A percentile compares a stretch with the other conserved stretches of the same genome.
Conservation (phyloP, 1,140 invertebrate species). For the Drosophila lowei region DNA sequence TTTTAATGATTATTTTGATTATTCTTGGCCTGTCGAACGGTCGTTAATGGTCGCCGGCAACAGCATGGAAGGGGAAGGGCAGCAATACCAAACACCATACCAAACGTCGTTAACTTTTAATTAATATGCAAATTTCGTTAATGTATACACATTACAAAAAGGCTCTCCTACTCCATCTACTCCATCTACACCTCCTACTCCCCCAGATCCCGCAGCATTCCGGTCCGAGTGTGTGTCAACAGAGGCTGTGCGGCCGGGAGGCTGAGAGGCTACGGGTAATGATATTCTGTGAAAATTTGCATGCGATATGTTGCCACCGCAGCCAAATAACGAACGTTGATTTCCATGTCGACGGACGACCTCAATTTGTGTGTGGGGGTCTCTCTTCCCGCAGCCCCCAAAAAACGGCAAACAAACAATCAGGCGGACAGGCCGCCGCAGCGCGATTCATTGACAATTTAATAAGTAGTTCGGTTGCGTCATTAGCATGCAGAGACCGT, state of each 20-base stretch:
- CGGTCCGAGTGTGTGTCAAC: conserved; percentile 22
- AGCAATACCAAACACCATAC: conserved; percentile 33
- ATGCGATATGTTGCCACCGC: conserved; percentile 37
- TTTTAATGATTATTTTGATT: too few species aligned
- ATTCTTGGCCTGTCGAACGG: too few species aligned
- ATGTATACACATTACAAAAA: conserved; percentile 55
- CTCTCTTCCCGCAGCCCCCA: too few species aligned
- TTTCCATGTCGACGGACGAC: conserved; percentile 32
- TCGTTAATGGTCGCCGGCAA: too few species aligned
- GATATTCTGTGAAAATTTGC: conserved; percentile 48
- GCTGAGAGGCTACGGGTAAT: too few species aligned
- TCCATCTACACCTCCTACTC: neutral
- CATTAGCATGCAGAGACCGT: conserved; percentile 55
- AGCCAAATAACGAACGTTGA: conserved; percentile 19
- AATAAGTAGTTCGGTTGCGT: conserved; percentile 37
- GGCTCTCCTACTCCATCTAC: neutral
- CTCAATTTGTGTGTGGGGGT: conserved; percentile 48
- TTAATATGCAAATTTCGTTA: conserved; percentile 77
- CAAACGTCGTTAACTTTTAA: conserved; percentile 69
- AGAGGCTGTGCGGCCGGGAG: too few species aligned
- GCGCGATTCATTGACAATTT: conserved; percentile 41
- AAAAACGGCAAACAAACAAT: conserved; percentile 33
- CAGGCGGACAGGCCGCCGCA: conserved; percentile 8
- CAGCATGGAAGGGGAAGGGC: conserved; percentile 5
- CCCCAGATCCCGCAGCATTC: neutral